These are phyloP conservation scores for Hofmannophila pseudospretella DNA, from an alignment of 2,888 invertebrate genomes.

Conservation along the genomic window DNA sequence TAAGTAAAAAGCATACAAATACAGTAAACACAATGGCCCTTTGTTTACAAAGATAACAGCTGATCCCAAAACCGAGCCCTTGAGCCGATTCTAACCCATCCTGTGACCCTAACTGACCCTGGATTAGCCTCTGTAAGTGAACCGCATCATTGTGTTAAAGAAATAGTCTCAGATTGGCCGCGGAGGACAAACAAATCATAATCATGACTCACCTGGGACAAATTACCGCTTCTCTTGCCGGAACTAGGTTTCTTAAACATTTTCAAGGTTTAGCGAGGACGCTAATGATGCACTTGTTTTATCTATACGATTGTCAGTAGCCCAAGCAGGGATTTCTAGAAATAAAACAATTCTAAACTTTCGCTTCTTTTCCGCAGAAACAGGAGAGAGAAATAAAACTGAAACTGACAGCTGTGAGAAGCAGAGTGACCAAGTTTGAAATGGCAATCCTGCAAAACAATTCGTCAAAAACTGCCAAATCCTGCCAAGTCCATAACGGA, in stretches of 20 bases:
- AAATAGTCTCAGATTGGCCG: conserved; percentile 13
- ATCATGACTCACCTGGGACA: conserved; percentile 74
- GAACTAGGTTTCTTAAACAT: conserved; percentile 56
- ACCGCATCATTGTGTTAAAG: conserved; percentile 12
- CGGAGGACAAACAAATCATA: conserved; percentile 39
- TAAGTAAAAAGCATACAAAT: not conserved
- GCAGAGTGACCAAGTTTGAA: too few species aligned
- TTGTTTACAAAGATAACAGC: conserved; percentile 43
- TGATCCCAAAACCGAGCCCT: conserved; percentile 15
- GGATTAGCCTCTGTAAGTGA: conserved; percentile 23
- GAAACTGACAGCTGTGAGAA: too few species aligned
- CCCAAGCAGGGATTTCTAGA: too few species aligned
- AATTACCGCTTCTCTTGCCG: conserved; percentile 49
- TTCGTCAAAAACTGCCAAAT: too few species aligned
- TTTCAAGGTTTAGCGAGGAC: conserved; percentile 13
- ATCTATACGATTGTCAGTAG: too few species aligned
- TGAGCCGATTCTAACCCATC: not conserved
- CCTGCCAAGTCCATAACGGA: too few species aligned
- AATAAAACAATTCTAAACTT: conserved; percentile 8
- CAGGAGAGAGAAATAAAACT: too few species aligned
- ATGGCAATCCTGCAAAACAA: too few species aligned
- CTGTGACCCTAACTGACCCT: conserved; percentile 7
- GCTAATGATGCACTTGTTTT: not conserved
- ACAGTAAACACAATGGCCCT: conserved; percentile 9
- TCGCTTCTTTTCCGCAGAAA: conserved; percentile 4